Evolutionary conservation across 2,113 vertebrate genomes (phyloP).

Genomic region (Prochilodus magdalenae): DNA sequence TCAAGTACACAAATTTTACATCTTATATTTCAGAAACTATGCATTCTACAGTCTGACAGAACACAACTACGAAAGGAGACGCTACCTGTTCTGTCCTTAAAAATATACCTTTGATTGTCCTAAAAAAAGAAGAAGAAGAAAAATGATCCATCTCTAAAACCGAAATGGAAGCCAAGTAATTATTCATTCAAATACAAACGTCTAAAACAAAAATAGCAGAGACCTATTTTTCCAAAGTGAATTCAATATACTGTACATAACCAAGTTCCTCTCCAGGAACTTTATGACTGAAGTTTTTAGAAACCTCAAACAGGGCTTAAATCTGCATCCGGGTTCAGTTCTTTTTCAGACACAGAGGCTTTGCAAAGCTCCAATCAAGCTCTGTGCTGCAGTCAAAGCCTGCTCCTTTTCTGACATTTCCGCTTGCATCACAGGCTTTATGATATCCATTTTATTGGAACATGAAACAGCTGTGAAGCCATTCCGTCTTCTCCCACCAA

Average conservation of each 20-base stretch:
- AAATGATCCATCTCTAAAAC: conserved; percentile 1
- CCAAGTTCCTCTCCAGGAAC: neutral
- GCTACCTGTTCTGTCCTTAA: neutral
- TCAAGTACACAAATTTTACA: neutral
- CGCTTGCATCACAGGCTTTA: conserved; percentile 39
- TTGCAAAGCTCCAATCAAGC: conserved; percentile 16
- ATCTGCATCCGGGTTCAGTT: conserved; percentile 27
- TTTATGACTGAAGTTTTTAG: conserved; percentile 15
- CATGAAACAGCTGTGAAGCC: conserved; percentile 57
- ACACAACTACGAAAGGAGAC: neutral
- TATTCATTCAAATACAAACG: neutral
- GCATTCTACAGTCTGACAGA: neutral
- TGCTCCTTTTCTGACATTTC: conserved; percentile 35
- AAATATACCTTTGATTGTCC: neutral
- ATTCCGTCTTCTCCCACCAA: conserved; percentile 46
- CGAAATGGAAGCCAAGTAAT: conserved; percentile 3
- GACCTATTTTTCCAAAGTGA: conserved; percentile 6
- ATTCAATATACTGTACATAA: conserved; percentile 8
- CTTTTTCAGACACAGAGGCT: conserved; percentile 26
- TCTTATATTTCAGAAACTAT: neutral
- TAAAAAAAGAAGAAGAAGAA: no score
- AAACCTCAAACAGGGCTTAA: conserved; percentile 3
- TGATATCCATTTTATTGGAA: conserved; percentile 55
- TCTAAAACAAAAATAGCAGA: neutral
- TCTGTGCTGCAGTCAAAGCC: conserved; percentile 28